phyloP scores from a whole-genome alignment of 2,113 vertebrate species.

The Scatophagus argus region DNA sequence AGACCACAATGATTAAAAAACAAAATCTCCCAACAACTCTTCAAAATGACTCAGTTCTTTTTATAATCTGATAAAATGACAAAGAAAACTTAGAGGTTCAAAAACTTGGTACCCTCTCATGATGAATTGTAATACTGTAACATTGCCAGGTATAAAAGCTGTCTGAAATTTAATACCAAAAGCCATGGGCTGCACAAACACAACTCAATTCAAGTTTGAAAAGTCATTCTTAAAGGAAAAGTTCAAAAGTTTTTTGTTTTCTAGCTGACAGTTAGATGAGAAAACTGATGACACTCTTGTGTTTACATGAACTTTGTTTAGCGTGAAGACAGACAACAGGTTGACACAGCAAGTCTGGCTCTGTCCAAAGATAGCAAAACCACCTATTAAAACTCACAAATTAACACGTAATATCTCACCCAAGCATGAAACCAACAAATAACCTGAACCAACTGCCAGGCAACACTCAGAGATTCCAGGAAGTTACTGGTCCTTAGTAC shows the following conservation, averaged over 20 bases:
- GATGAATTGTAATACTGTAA: too few relatives aligned
- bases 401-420: background rate
- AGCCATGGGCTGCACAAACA: background rate
- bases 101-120: background rate
- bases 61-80: background rate
- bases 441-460: background rate
- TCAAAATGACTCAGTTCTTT: slow-evolving; percentile 3
- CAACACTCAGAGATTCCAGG: background rate
- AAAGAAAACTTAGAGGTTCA: background rate
- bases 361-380: background rate
- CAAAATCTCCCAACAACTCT: background rate
- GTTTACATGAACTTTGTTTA: background rate
- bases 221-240: background rate
- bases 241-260: background rate
- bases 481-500: background rate
- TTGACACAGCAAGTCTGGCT: background rate
- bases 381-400: background rate
- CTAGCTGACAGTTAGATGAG: background rate
- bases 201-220: background rate
- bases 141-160: background rate
- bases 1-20: slow-evolving; percentile 43
- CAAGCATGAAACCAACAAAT: background rate
- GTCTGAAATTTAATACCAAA: background rate
- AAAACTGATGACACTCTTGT: background rate
- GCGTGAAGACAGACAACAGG: background rate